phyloP scores from a whole-genome alignment of 35 echinoderm and acorn worm genomes.

The Lytechinus variegatus region DNA sequence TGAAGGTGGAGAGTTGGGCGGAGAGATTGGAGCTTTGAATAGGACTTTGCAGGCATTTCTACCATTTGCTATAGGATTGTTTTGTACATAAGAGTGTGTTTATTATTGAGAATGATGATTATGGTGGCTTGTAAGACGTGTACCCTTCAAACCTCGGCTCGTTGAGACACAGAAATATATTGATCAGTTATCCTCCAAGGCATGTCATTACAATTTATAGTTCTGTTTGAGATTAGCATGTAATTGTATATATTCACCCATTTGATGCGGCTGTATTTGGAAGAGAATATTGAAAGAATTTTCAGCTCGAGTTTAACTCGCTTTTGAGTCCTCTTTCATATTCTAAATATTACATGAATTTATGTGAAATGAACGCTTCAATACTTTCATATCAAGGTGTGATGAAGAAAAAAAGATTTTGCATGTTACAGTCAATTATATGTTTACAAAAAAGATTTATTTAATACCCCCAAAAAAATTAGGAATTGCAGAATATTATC shows the following conservation, averaged over 20 bases:
- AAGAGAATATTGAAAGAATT: not conserved
- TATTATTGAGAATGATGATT: not conserved
- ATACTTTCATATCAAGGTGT: not conserved
- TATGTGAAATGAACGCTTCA: not conserved
- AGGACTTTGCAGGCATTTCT: not conserved
- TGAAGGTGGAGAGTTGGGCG: not conserved
- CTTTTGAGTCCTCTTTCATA: not conserved
- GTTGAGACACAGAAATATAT: not conserved
- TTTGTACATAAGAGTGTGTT: constrained; percentile 18
- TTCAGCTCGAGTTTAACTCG: not conserved
- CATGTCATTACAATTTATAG: not conserved
- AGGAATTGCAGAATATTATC: no score
- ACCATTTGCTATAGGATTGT: not conserved
- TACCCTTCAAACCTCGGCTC: not conserved
- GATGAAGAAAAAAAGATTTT: not conserved
- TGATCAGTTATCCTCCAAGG: not conserved
- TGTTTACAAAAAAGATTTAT: no score
- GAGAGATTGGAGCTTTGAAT: not conserved
- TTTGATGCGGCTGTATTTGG: not conserved
- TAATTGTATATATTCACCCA: not conserved
- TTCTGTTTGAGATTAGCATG: not conserved
- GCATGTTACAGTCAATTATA: not conserved
- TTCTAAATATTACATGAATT: not conserved
- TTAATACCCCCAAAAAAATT: no score
- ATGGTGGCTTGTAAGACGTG: not conserved